These are phyloP conservation scores for Phacellophora camtschatica DNA, from an alignment of 30 jellyfish, hydroid and myxozoan genomes.

Conservation along the genomic window DNA sequence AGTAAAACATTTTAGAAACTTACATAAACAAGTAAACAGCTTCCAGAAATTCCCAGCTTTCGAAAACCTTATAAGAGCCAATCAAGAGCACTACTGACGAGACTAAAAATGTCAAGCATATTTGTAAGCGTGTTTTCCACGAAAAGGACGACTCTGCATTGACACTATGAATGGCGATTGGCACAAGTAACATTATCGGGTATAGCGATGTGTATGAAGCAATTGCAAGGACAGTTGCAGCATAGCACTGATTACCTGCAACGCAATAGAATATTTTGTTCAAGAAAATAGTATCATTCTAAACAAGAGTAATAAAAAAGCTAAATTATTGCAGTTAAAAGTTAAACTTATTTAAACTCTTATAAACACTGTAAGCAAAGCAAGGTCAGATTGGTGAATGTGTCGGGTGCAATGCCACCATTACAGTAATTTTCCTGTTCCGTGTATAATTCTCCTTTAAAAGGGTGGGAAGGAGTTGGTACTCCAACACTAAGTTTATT, in stretches of 20 bases:
- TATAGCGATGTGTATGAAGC: conserved; percentile 68
- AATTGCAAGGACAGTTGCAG: conserved; percentile 47
- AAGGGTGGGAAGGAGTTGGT: no score
- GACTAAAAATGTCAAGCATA: neutral
- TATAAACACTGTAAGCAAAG: no score
- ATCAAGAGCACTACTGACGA: neutral
- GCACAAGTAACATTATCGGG: conserved; percentile 72
- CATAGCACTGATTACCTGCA: conserved; percentile 50
- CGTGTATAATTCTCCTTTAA: no score
- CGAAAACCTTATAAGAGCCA: conserved; percentile 40
- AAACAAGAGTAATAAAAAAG: no score
- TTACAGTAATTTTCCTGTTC: no score
- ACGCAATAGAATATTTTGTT: no score
- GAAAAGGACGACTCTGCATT: neutral
- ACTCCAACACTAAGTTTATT: no score
- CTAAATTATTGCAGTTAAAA: no score
- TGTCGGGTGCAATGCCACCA: no score
- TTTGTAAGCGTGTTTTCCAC: neutral
- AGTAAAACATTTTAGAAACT: neutral
- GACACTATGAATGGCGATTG: conserved; percentile 12
- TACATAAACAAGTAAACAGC: conserved; percentile 74
- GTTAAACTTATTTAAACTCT: no score
- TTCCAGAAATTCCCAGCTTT: conserved; percentile 47
- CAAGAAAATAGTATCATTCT: no score
- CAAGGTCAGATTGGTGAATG: no score